These are phyloP conservation scores for Uropsilus gracilis DNA, from an alignment of 2,113 vertebrate species.

Conservation along the genomic window DNA sequence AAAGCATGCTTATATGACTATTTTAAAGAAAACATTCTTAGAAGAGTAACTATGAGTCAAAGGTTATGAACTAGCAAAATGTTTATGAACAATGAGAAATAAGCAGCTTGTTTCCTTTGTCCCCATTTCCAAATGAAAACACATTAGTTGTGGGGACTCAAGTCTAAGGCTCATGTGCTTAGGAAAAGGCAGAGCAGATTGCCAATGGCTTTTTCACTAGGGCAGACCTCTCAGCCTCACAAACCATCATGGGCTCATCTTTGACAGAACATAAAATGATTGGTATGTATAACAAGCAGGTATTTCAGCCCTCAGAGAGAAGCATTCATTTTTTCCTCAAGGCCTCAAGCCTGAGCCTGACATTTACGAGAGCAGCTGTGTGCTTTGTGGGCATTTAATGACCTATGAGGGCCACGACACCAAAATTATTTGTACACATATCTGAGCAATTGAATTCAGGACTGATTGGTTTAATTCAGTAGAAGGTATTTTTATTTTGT, in stretches of 20 bases:
- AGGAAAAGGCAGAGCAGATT: background rate
- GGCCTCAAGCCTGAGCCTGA: background rate
- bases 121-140: background rate
- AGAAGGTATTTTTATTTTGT: background rate
- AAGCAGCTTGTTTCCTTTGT: background rate
- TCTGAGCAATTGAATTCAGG: background rate
- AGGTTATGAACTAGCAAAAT: background rate
- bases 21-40: background rate
- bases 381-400: conserved; percentile 28
- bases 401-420: conserved; percentile 3
- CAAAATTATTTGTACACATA: conserved; percentile 25
- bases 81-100: background rate
- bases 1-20: background rate
- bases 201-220: background rate
- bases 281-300: background rate
- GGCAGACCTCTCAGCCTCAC: background rate
- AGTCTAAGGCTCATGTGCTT: background rate
- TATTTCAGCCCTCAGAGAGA: background rate
- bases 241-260: background rate
- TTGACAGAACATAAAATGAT: background rate
- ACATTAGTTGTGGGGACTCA: background rate
- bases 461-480: background rate
- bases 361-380: background rate
- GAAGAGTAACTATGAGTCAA: background rate
- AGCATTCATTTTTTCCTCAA: background rate